Conservation (phyloP, 2,888 invertebrate species). For the Hylaea fasciaria region DNA sequence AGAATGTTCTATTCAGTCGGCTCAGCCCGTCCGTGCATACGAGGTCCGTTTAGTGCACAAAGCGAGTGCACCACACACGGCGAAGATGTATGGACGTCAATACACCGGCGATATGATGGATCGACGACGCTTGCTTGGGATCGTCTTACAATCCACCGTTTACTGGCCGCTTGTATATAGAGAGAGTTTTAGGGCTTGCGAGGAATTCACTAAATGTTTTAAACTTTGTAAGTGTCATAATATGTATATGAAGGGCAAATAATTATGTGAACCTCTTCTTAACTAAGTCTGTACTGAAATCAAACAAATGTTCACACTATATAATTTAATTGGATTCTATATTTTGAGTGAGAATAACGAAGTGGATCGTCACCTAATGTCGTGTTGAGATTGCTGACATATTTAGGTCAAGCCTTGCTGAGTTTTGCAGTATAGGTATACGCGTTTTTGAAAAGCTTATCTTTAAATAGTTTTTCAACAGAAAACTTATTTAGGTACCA, state of each 20-base stretch:
- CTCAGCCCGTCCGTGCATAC: background rate
- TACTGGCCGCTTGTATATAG: background rate
- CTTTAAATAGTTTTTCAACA: too few relatives aligned
- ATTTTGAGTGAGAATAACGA: too few relatives aligned
- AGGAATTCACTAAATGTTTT: too few relatives aligned
- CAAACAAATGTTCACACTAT: too few relatives aligned
- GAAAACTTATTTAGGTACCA: too few relatives aligned
- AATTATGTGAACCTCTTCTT: background rate
- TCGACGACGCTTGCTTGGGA: slow-evolving; percentile 17
- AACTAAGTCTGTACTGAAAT: background rate
- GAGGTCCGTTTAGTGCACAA: slow-evolving; percentile 24
- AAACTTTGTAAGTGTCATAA: too few relatives aligned
- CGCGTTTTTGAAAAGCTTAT: too few relatives aligned
- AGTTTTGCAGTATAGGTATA: too few relatives aligned
- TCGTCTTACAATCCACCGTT: slow-evolving; percentile 19
- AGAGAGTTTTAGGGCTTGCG: slow-evolving; percentile 7
- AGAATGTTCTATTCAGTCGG: slow-evolving; percentile 5
- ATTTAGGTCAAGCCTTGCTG: too few relatives aligned
- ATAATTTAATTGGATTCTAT: too few relatives aligned
- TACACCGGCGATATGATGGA: slow-evolving; percentile 26
- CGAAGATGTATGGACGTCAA: slow-evolving; percentile 25
- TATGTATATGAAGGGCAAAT: background rate
- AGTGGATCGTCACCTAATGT: too few relatives aligned
- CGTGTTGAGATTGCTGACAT: too few relatives aligned
- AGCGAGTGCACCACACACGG: slow-evolving; percentile 10